Conservation (phyloP, 2,888 invertebrate species). For the Tryphoninae sp. region DNA sequence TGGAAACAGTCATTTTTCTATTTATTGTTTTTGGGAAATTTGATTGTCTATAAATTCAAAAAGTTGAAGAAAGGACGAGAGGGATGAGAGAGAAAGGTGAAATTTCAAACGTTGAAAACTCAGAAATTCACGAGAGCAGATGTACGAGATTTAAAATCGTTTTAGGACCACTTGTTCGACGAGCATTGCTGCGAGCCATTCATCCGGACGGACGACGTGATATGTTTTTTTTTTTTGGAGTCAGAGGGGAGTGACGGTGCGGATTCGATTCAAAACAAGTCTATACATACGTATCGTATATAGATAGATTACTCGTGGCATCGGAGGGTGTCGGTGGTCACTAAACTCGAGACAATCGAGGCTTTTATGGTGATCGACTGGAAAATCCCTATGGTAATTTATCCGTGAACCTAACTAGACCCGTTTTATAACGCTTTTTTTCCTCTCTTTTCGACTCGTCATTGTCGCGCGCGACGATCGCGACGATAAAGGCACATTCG, state of each 20-base stretch:
- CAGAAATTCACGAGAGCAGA: slow-evolving; percentile 30
- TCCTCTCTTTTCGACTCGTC: slow-evolving; percentile 17
- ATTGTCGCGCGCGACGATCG: slow-evolving; percentile 31
- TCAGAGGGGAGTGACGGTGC: slow-evolving; percentile 48
- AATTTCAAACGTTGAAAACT: neutral
- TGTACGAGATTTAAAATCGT: slow-evolving; percentile 38
- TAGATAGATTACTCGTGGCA: slow-evolving; percentile 9
- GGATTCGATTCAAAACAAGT: slow-evolving; percentile 29
- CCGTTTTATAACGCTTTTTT: slow-evolving; percentile 19
- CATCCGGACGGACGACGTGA: slow-evolving; percentile 30
- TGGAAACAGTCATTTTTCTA: no score
- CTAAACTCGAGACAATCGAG: slow-evolving; percentile 54
- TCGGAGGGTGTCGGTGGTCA: slow-evolving; percentile 24
- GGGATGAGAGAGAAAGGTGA: no score
- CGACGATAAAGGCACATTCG: slow-evolving; percentile 27
- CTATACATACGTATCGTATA: neutral
- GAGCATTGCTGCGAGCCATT: slow-evolving; percentile 36
- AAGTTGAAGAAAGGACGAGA: no score
- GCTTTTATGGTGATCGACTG: slow-evolving; percentile 53
- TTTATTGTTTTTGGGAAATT: no score
- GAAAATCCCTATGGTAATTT: slow-evolving; percentile 46
- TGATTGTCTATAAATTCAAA: no score
- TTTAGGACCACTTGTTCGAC: slow-evolving; percentile 56
- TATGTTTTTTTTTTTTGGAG: neutral
- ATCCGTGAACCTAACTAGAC: slow-evolving; percentile 27